phyloP scores from a whole-genome alignment of 2,888 invertebrate species.

The Ochropleura plecta region DNA sequence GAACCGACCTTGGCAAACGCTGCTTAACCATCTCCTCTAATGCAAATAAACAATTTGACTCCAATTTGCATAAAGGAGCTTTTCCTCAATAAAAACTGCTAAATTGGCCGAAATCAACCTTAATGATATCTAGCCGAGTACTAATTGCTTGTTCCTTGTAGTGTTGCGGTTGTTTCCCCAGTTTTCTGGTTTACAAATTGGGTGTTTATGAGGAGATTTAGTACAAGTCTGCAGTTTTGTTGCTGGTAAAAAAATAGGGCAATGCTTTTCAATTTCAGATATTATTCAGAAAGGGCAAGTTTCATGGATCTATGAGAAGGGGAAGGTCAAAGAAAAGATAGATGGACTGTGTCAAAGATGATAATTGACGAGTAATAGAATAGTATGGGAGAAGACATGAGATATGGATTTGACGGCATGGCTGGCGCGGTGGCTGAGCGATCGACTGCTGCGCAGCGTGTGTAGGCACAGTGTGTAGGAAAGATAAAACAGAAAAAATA shows the following conservation, averaged over 20 bases:
- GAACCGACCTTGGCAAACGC: neutral
- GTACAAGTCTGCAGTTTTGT: neutral
- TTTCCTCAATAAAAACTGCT: neutral
- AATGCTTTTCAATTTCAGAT: neutral
- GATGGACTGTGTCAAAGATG: no score
- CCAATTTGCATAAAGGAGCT: neutral
- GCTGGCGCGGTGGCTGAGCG: no score
- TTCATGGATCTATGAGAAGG: no score
- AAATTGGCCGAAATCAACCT: neutral
- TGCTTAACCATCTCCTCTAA: neutral
- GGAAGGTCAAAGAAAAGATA: no score
- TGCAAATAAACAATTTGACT: neutral
- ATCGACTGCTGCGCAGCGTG: no score
- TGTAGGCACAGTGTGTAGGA: no score
- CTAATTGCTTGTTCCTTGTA: constrained; percentile 3
- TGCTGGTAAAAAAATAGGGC: neutral
- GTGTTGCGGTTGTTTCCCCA: neutral
- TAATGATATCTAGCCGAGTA: neutral
- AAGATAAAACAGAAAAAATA: no score
- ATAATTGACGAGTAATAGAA: no score
- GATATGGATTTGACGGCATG: no score
- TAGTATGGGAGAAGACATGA: no score
- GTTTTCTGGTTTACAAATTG: neutral
- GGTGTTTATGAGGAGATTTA: neutral
- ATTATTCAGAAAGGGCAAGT: neutral